Evolutionary conservation across 2,888 invertebrate species (phyloP).

Genomic region (Lysandra coridon): DNA sequence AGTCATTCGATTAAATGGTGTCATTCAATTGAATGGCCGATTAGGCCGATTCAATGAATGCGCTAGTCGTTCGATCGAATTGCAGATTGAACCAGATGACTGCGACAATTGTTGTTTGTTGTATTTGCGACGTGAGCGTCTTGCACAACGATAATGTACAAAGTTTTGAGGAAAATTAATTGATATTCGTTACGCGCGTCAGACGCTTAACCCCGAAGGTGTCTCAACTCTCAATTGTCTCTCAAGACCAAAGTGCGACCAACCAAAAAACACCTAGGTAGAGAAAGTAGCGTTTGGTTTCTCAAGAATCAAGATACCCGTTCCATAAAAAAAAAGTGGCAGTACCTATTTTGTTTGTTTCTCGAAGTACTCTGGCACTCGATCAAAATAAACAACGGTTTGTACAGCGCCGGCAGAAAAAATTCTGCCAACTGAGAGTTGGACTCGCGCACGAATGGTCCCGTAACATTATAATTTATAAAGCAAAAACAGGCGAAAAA

Average conservation of each 20-base stretch:
- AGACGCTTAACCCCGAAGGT: not conserved
- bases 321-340: too few relatives aligned
- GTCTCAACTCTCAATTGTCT: not conserved
- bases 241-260: not conserved
- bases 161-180: constrained; percentile 19
- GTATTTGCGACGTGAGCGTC: not conserved
- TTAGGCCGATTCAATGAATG: too few relatives aligned
- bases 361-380: not conserved
- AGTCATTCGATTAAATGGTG: too few relatives aligned
- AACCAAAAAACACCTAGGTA: not conserved
- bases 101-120: not conserved
- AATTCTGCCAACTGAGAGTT: not conserved
- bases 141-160: not conserved
- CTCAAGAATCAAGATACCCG: not conserved
- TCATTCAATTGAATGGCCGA: too few relatives aligned
- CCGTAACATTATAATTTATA: too few relatives aligned
- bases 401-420: not conserved
- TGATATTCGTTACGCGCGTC: not conserved
- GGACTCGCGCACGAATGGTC: not conserved
- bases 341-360: too few relatives aligned
- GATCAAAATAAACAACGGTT: not conserved
- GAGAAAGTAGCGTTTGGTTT: not conserved
- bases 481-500: too few relatives aligned
- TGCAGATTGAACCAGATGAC: too few relatives aligned
- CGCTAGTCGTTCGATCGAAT: too few relatives aligned